Evolutionary conservation across 1,140 invertebrate species (phyloP).

Genomic region (Apis mellifera): Amel_HAv3.1 CM009935.2:5498501-5499000

Average conservation of each 20-base stretch:
- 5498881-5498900: constrained; percentile 58
- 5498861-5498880: constrained; percentile 56
- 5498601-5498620: constrained; percentile 18
- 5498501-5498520: not conserved
- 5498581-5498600: constrained; percentile 42
- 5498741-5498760: constrained; percentile 9
- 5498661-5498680: constrained; percentile 15
- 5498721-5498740: constrained; percentile 31
- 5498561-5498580: constrained; percentile 22
- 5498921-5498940: constrained; percentile 42
- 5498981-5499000: constrained; percentile 36
- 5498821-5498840: constrained; percentile 33
- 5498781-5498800: not conserved
- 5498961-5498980: constrained; percentile 42
- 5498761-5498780: constrained; percentile 6
- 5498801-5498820: constrained; percentile 22
- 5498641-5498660: constrained; percentile 29
- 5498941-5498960: constrained; percentile 56
- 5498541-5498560: constrained; percentile 1
- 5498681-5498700: constrained; percentile 13
- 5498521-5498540: not conserved
- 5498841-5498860: constrained; percentile 38
- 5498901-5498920: constrained; percentile 54
- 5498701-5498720: constrained; percentile 9
- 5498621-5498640: constrained; percentile 28